These are phyloP conservation scores for Seira musarum DNA, from an alignment of 2,888 invertebrate genomes.

Conservation along the genomic window DNA sequence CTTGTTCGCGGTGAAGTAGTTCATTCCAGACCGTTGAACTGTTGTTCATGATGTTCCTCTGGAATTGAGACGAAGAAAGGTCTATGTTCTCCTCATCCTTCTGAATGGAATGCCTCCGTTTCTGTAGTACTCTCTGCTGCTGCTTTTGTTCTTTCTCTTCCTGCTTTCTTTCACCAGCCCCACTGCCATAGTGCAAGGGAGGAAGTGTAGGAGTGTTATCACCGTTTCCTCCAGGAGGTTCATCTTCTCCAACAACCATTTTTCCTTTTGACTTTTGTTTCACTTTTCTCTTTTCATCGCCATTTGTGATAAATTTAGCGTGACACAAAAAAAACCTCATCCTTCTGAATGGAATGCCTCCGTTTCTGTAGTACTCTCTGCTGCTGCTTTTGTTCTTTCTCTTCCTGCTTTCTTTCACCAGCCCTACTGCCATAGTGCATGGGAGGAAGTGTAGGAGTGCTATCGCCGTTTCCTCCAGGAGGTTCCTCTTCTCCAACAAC, in stretches of 20 bases:
- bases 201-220: too few species aligned
- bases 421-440: too few species aligned
- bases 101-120: background rate
- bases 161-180: too few species aligned
- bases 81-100: conserved; percentile 7
- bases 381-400: conserved; percentile 17
- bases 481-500: conserved; percentile 19
- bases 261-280: conserved; percentile 48
- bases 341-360: conserved; percentile 5
- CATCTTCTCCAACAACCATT: conserved; percentile 27
- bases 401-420: background rate
- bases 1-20: conserved; percentile 20
- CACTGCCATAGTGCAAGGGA: too few species aligned
- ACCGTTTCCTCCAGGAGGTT: too few species aligned
- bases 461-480: background rate
- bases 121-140: conserved; percentile 7
- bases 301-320: conserved; percentile 47
- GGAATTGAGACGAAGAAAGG: conserved; percentile 41
- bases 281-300: conserved; percentile 45
- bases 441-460: background rate
- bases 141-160: conserved; percentile 16
- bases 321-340: conserved; percentile 36
- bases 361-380: background rate
- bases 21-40: conserved; percentile 54
- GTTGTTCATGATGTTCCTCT: conserved; percentile 44